These are phyloP conservation scores for Fregetta grallaria DNA, from an alignment of 2,113 vertebrate species.

Conservation along the genomic window DNA sequence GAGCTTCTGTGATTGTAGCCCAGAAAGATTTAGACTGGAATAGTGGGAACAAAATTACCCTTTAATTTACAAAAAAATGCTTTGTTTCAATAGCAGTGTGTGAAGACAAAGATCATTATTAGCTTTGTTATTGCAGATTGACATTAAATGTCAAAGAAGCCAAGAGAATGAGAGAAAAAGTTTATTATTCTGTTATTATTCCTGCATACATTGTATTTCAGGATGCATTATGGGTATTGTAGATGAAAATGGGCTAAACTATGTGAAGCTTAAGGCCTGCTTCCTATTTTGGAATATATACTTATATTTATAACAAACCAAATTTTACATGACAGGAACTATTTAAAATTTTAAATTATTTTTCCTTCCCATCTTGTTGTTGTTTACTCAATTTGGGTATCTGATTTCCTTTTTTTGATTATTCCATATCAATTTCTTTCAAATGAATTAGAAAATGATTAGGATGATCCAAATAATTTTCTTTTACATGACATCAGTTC, in stretches of 20 bases:
- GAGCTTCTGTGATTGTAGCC: background rate
- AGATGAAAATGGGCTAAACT: slow-evolving; percentile 2
- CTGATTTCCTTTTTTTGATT: slow-evolving; percentile 10
- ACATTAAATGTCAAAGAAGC: slow-evolving; percentile 42
- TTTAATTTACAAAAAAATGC: slow-evolving; percentile 31
- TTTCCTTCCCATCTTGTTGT: background rate
- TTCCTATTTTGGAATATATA: background rate
- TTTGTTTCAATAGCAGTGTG: slow-evolving; percentile 36
- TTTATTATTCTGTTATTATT: slow-evolving; percentile 34
- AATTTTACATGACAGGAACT: background rate
- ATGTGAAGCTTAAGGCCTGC: background rate
- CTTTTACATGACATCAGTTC: background rate
- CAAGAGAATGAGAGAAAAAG: slow-evolving; percentile 13
- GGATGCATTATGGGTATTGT: background rate
- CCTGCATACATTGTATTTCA: slow-evolving; percentile 17
- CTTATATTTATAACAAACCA: background rate
- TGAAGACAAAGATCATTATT: slow-evolving; percentile 24
- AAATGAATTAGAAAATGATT: slow-evolving; percentile 52
- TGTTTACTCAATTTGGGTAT: background rate
- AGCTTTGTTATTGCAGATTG: slow-evolving; percentile 38
- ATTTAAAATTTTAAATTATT: background rate
- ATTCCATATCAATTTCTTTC: slow-evolving; percentile 36
- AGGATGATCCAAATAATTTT: slow-evolving; percentile 62
- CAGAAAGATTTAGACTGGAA: background rate
- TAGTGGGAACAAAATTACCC: background rate